Evolutionary conservation across 2,888 invertebrate species (phyloP).

Genomic region (Laspeyria flexula): DNA sequence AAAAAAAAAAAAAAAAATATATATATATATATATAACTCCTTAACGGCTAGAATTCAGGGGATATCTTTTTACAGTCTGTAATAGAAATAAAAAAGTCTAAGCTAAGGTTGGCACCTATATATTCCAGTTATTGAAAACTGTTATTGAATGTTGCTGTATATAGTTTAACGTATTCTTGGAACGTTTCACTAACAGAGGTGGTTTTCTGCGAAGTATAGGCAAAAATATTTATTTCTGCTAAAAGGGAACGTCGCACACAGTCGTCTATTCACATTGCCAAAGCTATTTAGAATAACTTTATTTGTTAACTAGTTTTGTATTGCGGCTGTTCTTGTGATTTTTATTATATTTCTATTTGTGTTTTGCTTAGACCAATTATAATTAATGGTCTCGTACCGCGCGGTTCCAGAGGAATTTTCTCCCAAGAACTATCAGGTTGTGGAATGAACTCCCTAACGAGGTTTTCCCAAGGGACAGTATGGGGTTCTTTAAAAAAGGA

Average conservation of each 20-base stretch:
- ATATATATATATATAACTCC: no score
- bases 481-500: no score
- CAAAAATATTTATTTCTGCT: conserved; percentile 1
- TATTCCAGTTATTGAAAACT: neutral
- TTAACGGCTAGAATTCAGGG: no score
- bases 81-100: no score
- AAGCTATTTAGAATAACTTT: conserved; percentile 36
- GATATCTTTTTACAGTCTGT: no score
- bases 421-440: no score
- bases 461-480: no score
- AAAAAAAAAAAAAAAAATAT: no score
- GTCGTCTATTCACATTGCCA: conserved; percentile 32
- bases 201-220: neutral
- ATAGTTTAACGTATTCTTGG: neutral
- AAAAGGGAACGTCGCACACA: conserved; percentile 17
- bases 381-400: neutral
- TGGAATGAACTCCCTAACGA: no score
- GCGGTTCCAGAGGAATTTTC: no score
- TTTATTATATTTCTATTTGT: neutral
- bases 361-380: neutral
- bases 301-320: conserved; percentile 1
- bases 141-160: neutral
- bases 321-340: neutral
- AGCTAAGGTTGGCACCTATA: neutral
- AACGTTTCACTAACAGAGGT: neutral